These are phyloP conservation scores for Cassiopea xamachana DNA, from an alignment of 30 jellyfish, hydroid and myxozoan genomes.

Conservation along the genomic window DNA sequence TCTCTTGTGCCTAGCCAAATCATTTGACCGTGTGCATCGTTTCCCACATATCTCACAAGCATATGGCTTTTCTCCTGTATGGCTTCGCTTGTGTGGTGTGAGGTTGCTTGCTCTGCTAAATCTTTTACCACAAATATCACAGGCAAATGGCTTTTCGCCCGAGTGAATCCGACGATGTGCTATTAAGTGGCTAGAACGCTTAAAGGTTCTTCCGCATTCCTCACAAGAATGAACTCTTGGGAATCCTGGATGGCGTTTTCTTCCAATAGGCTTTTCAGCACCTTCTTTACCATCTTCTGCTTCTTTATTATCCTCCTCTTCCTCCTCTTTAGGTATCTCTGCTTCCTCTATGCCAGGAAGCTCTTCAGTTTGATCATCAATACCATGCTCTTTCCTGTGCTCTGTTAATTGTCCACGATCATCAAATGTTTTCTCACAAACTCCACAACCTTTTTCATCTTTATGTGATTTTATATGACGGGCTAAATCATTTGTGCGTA, in stretches of 20 bases:
- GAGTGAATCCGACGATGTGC: slow-evolving; percentile 72
- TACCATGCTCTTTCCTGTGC: slow-evolving; percentile 60
- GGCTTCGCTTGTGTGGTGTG: slow-evolving; percentile 92
- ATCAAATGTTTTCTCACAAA: slow-evolving; percentile 39
- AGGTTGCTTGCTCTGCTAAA: slow-evolving; percentile 88
- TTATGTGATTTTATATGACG: slow-evolving; percentile 64
- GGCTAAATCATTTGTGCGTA: slow-evolving; percentile 69
- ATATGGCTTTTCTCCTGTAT: slow-evolving; percentile 96
- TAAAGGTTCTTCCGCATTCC: slow-evolving; percentile 73
- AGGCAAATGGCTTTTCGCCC: slow-evolving; percentile 93
- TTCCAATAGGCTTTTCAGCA: background rate
- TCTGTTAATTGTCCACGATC: slow-evolving; percentile 30
- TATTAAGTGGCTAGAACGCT: slow-evolving; percentile 70
- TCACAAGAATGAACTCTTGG: slow-evolving; percentile 55
- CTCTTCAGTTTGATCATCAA: slow-evolving; percentile 22
- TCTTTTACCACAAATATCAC: slow-evolving; percentile 92
- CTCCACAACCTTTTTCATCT: slow-evolving; percentile 51
- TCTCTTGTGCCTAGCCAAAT: slow-evolving; percentile 89
- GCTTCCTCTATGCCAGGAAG: background rate
- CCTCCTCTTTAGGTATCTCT: background rate
- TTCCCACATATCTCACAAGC: slow-evolving; percentile 87
- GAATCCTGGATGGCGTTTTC: slow-evolving; percentile 29
- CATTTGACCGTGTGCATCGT: slow-evolving; percentile 91
- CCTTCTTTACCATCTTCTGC: slow-evolving; percentile 29
- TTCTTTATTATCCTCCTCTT: background rate